phyloP scores from a whole-genome alignment of 2,888 invertebrate species.

The Orchesellides sinensis region DNA sequence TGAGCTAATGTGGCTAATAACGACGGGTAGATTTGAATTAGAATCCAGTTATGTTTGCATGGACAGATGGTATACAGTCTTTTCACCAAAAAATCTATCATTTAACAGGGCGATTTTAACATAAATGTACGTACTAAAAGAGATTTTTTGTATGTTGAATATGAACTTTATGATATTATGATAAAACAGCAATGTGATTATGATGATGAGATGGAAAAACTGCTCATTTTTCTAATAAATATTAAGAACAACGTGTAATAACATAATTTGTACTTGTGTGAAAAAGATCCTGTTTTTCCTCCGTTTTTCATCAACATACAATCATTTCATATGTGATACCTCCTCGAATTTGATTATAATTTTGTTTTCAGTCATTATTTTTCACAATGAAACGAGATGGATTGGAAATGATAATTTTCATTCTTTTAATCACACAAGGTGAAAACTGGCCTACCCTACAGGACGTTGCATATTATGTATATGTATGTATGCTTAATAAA shows the following conservation, averaged over 20 bases:
- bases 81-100: constrained; percentile 36
- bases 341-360: neutral
- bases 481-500: neutral
- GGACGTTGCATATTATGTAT: neutral
- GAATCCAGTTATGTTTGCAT: constrained; percentile 11
- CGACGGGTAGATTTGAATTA: neutral
- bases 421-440: constrained; percentile 8
- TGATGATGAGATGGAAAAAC: constrained; percentile 1
- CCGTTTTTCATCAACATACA: neutral
- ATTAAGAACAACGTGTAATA: constrained; percentile 42
- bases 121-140: neutral
- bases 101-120: constrained; percentile 11
- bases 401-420: constrained; percentile 20
- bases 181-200: neutral
- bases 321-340: neutral
- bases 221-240: constrained; percentile 7
- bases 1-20: constrained; percentile 18
- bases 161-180: neutral
- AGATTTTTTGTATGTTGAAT: neutral
- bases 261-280: constrained; percentile 45
- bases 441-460: constrained; percentile 59
- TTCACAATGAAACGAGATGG: neutral
- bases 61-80: neutral
- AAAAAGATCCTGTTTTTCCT: constrained; percentile 49
- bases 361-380: no score